Evolutionary conservation across 2,888 invertebrate genomes (phyloP), one percentile per base, ranked within the genome.

Genomic region (Coelopa pilipes): DNA sequence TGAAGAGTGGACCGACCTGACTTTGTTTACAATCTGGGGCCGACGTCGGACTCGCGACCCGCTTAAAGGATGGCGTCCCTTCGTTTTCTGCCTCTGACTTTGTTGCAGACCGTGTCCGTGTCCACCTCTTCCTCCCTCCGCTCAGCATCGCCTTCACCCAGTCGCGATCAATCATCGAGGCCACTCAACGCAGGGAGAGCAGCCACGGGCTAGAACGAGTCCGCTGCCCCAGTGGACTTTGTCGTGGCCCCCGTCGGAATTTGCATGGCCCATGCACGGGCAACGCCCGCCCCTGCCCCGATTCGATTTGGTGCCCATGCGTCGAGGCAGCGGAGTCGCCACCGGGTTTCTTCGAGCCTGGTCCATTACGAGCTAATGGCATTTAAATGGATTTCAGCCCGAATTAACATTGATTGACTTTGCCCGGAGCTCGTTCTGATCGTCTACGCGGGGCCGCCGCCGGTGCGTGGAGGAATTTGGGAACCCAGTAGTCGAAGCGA

Each of bases 171-270:
- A 24, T n/a, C n/a, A 34, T n/a, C 17, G 34, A 19, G 34, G 24
- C 24, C 60, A 60, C 60, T 19, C 24, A 59, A 10, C 17, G 5
- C 65, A n/a, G 53, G 15, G 4, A n/a, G 15, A 67, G 49, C 24
- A 67, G 50, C 34, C 19, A 21, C 21, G 57, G 19, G 19, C 24
- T 59, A 24, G n/a, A 17, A 19, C 53, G 9, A 46, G 57, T 19
- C 11, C n/a, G n/a, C n/a, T 34, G 46, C 34, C 24, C 13, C 59
- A 62, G 55, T 74, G 74, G 76, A 74, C 74, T 76, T 70, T 74
- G 69, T 50, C 24, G 63, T 55, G 79, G 77, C 80, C 79, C 78
- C 80, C 82, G n/a, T n/a, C 80, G 74, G 72, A 62, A 76, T 76
- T 76, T 78, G 78, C 78, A 78, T 78, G 74, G 73, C n/a, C n/a